Percentiles rank a stretch among this genome's conserved stretches.
These are phyloP conservation scores for Sus cebifrons DNA, from an alignment of 2,797 vertebrate genomes.

Conservation along the genomic window DNA sequence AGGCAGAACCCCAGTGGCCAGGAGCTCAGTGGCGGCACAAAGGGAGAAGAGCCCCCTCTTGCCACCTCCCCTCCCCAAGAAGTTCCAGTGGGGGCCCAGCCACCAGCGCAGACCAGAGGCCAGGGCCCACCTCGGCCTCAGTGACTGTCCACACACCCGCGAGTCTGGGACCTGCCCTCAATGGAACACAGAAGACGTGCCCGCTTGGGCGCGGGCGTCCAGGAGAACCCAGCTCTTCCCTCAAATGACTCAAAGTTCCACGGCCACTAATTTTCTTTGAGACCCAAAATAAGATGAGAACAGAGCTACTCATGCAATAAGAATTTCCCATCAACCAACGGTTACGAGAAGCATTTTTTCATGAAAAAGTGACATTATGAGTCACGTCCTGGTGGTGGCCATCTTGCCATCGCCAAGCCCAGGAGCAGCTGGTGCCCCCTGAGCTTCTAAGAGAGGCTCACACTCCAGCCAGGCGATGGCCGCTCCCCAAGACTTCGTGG, in stretches of 20 bases:
- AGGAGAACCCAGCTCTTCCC: constrained; percentile 27
- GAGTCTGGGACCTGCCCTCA: neutral
- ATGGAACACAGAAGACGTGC: neutral
- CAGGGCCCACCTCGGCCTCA: neutral
- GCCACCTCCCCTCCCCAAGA: neutral
- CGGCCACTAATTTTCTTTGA: constrained; percentile 40
- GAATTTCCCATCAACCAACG: constrained; percentile 80
- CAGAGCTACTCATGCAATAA: constrained; percentile 75
- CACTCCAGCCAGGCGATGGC: accelerated
- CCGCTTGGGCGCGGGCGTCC: neutral
- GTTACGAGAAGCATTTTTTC: constrained; percentile 62
- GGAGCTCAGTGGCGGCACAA: neutral
- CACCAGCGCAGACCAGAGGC: neutral
- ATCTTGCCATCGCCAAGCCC: neutral
- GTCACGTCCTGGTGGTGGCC: constrained; percentile 58
- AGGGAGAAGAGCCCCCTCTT: neutral
- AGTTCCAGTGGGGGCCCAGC: accelerated
- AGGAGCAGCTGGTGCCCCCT: neutral
- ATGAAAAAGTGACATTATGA: constrained; percentile 68
- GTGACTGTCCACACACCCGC: neutral
- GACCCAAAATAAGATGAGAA: constrained; percentile 84
- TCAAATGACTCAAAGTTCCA: constrained; percentile 74
- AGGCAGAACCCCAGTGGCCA: no score
- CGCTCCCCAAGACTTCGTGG: accelerated
- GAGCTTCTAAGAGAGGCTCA: neutral